Evolutionary conservation across 1,140 invertebrate species (phyloP).

Genomic region (Arion vulgaris): DNA sequence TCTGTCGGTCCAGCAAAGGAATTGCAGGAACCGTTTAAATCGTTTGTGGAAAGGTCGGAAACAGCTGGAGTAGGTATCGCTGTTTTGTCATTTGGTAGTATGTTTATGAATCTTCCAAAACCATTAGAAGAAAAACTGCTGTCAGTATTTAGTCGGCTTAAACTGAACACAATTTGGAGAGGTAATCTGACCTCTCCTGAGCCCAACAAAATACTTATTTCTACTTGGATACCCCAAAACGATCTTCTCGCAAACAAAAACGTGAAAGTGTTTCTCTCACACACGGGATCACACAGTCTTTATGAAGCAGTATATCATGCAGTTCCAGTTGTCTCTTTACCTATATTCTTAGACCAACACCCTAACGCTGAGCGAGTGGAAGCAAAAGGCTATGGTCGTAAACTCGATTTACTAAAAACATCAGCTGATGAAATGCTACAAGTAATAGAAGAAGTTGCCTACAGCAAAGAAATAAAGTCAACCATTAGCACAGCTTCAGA

Average conservation of each 20-base stretch:
- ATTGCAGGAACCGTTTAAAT: conserved; percentile 25
- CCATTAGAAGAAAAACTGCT: conserved; percentile 39
- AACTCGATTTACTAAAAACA: conserved; percentile 31
- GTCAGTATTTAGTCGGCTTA: conserved; percentile 14
- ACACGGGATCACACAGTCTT: conserved; percentile 55
- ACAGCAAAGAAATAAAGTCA: background rate
- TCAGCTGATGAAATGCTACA: background rate
- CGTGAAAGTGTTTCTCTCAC: conserved; percentile 54
- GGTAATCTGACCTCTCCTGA: conserved; percentile 20
- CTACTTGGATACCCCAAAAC: conserved; percentile 43
- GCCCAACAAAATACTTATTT: conserved; percentile 26
- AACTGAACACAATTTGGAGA: conserved; percentile 32
- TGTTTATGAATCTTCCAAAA: conserved; percentile 17
- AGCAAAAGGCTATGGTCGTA: conserved; percentile 34
- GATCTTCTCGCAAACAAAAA: conserved; percentile 39
- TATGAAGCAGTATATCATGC: conserved; percentile 58
- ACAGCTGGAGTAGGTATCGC: conserved; percentile 39
- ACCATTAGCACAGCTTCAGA: background rate
- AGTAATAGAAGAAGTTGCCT: conserved; percentile 30
- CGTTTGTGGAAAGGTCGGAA: conserved; percentile 35
- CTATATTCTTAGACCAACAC: conserved; percentile 72
- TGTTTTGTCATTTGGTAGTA: conserved; percentile 48
- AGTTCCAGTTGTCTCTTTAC: conserved; percentile 77
- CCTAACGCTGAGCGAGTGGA: conserved; percentile 41
- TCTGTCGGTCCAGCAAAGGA: conserved; percentile 34